phyloP scores from a whole-genome alignment of 2,888 invertebrate species.

The Anticlea derivata region DNA sequence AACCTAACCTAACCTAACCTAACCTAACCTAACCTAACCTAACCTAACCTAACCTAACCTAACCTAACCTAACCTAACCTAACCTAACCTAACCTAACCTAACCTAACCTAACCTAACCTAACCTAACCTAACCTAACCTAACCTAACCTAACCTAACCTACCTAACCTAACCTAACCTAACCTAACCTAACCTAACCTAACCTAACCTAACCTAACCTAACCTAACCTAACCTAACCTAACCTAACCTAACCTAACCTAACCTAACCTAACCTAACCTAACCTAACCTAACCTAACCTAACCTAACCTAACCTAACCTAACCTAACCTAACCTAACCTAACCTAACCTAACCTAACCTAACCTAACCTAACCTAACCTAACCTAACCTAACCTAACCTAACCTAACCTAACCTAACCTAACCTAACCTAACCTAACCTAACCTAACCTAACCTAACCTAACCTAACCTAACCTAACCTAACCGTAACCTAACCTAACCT shows the following conservation, averaged over 20 bases:
- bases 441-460: slow-evolving; percentile 23
- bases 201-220: slow-evolving; percentile 35
- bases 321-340: slow-evolving; percentile 22
- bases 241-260: slow-evolving; percentile 36
- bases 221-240: slow-evolving; percentile 34
- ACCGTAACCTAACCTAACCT: not conserved
- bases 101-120: slow-evolving; percentile 30
- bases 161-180: slow-evolving; percentile 28
- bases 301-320: slow-evolving; percentile 34
- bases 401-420: slow-evolving; percentile 24
- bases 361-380: slow-evolving; percentile 37
- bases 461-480: slow-evolving; percentile 13
- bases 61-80: slow-evolving; percentile 33
- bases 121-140: slow-evolving; percentile 31
- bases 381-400: slow-evolving; percentile 26
- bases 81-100: slow-evolving; percentile 33
- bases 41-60: slow-evolving; percentile 29
- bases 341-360: slow-evolving; percentile 28
- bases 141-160: too few relatives aligned
- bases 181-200: slow-evolving; percentile 33
- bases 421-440: slow-evolving; percentile 17
- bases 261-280: slow-evolving; percentile 28
- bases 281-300: slow-evolving; percentile 31
- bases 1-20: slow-evolving; percentile 27
- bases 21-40: slow-evolving; percentile 26